Evolutionary conservation across 2,888 invertebrate species (phyloP).

Genomic region (Neoaliturus tenellus): DNA sequence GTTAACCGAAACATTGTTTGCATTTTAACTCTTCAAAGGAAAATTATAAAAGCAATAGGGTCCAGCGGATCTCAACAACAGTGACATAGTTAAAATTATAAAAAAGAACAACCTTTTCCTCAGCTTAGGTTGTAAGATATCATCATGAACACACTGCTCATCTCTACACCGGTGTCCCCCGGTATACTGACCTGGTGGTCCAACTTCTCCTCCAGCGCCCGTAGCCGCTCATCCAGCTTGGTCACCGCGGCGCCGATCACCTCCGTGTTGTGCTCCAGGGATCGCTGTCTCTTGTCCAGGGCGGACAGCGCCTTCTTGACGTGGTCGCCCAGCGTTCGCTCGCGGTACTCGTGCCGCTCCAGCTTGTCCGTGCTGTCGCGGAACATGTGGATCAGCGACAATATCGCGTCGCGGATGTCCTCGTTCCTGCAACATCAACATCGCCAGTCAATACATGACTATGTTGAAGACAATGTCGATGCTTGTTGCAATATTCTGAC

Average conservation of each 20-base stretch:
- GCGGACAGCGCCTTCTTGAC: conserved; percentile 83
- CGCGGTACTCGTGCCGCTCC: conserved; percentile 89
- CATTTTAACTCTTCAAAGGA: too few relatives aligned
- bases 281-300: conserved; percentile 84
- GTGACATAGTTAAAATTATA: too few relatives aligned
- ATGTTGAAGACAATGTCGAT: too few relatives aligned
- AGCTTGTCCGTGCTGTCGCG: conserved; percentile 87
- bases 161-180: too few relatives aligned
- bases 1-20: too few relatives aligned
- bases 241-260: conserved; percentile 50
- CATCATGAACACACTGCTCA: too few relatives aligned
- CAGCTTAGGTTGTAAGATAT: too few relatives aligned
- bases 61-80: too few relatives aligned
- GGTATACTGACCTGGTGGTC: conserved; percentile 55
- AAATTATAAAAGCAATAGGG: too few relatives aligned
- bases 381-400: conserved; percentile 88
- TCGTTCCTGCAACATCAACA: conserved; percentile 77
- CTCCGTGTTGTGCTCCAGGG: conserved; percentile 76
- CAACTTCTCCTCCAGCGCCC: conserved; percentile 55
- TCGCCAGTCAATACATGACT: too few relatives aligned
- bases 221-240: conserved; percentile 60
- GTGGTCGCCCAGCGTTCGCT: conserved; percentile 86
- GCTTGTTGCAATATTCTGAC: too few relatives aligned
- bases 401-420: conserved; percentile 86
- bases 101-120: too few relatives aligned